Evolutionary conservation across 2,113 vertebrate genomes (phyloP), one percentile per base, ranked within the genome.

Genomic region (Rhinopithecus roxellana): DNA sequence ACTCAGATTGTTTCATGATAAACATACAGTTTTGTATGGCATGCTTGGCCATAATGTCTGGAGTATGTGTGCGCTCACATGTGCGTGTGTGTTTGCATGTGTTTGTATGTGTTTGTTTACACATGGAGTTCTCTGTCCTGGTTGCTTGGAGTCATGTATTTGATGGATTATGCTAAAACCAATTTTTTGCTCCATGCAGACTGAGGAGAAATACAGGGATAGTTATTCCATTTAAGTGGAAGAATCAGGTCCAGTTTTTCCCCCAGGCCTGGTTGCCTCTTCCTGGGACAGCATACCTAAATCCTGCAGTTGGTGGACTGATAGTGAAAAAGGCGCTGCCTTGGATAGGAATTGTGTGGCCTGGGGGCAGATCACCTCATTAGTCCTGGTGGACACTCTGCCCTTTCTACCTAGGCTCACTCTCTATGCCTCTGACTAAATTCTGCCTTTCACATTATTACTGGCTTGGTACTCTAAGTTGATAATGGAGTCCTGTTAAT

Each of bases 1-100:
- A 74, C 59, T 89, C 82, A 92, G 48, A 80, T 85, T 77, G 96
- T 91, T 95, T 96, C 95, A 55, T 22, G 48, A 16, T 79, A 18
- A 84, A n/a, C 25, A 40, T 57, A 23, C 1, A 25, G 43, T 89
- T 93, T 38, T 79, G 40, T 82, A 23, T 35, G 38, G 35, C 43
- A 13, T 94, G 61, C 48, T 30, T 82, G 88, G 14, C 84, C 43
- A 1, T 57, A 13, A 50, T 72, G 43, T 86, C 74, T 90, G 75
- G 27, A 87, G 64, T 64, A 43, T 79, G 95, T 79, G 25, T 40
- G 72, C 35, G 12, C 27, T 3, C 14, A 4, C 6, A 5, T 75
- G 48, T 86, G 83, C 30, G 22, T 74, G 43, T 14, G 23, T 90
- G 80, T 52, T 13, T 79, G 25, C 52, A 69, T 64, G 43, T 25